phyloP scores from a whole-genome alignment of 2,797 vertebrate genomes.

The Sandelia bainsii region DNA sequence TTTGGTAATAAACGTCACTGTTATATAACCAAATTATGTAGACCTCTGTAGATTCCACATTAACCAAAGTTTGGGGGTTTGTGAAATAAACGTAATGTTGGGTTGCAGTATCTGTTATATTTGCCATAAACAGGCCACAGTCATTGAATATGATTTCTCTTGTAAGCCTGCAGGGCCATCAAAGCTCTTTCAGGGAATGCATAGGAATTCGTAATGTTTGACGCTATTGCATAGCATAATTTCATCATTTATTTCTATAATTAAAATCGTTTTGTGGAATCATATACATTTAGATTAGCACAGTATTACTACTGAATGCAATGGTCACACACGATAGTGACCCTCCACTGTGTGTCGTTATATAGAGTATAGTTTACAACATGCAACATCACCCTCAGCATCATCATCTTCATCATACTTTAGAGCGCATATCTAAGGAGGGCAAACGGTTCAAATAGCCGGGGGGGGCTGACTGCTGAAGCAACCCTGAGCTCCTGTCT shows the following conservation, averaged over 20 bases:
- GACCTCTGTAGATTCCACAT: constrained; percentile 1
- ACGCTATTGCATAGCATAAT: background rate
- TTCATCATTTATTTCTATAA: background rate
- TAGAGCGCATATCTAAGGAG: constrained; percentile 28
- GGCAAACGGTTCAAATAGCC: constrained; percentile 53
- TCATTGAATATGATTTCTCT: constrained; percentile 13
- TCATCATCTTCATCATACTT: background rate
- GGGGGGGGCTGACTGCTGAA: constrained; percentile 52
- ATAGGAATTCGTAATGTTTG: background rate
- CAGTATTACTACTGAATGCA: constrained; percentile 3
- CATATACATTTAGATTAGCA: background rate
- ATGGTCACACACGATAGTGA: background rate
- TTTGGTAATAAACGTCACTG: constrained; percentile 34
- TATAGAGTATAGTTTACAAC: background rate
- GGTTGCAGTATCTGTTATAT: background rate
- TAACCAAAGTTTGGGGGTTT: background rate
- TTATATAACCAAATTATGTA: constrained; percentile 23
- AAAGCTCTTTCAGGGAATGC: background rate
- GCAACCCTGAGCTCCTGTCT: constrained; percentile 58
- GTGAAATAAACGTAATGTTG: background rate
- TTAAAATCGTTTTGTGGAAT: constrained; percentile 1
- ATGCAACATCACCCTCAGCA: no score
- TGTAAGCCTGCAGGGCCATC: constrained; percentile 11
- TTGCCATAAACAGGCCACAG: background rate
- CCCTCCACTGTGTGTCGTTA: background rate